A percentile compares a stretch with the other conserved stretches of the same genome.
These are phyloP conservation scores for Paracanthobrama guichenoti DNA, from an alignment of 2,113 vertebrate genomes.

Conservation along the genomic window DNA sequence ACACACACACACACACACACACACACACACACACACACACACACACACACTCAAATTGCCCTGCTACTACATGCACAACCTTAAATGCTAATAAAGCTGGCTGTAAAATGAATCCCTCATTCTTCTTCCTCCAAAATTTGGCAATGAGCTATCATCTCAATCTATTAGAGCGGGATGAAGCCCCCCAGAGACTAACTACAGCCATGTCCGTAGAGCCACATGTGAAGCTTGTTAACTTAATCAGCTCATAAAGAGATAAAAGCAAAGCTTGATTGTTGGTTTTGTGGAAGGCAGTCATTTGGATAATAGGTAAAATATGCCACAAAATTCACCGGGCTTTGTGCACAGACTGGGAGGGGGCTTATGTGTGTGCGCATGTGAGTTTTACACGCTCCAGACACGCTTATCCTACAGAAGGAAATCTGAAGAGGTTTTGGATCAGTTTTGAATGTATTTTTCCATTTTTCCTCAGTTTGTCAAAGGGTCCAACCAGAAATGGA, in stretches of 20 bases:
- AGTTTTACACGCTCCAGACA: constrained; percentile 68
- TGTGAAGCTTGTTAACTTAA: constrained; percentile 81
- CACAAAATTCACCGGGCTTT: constrained; percentile 63
- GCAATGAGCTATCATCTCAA: constrained; percentile 54
- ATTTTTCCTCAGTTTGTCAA: constrained; percentile 66
- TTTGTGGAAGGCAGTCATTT: constrained; percentile 81
- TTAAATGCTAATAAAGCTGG: constrained; percentile 50
- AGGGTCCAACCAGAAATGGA: constrained; percentile 63
- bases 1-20: constrained; percentile 41
- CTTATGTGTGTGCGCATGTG: constrained; percentile 45
- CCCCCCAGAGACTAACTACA: constrained; percentile 51
- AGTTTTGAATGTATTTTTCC: constrained; percentile 61
- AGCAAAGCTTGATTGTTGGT: constrained; percentile 75
- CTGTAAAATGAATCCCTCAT: constrained; percentile 38
- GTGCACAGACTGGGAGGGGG: constrained; percentile 50
- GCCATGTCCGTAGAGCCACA: constrained; percentile 61
- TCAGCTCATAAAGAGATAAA: constrained; percentile 82
- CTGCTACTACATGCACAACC: constrained; percentile 20
- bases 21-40: constrained; percentile 52
- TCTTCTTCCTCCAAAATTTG: constrained; percentile 46
- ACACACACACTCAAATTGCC: constrained; percentile 29
- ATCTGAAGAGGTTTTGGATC: constrained; percentile 62
- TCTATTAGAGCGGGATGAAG: constrained; percentile 56
- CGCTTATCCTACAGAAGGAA: constrained; percentile 49
- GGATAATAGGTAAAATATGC: constrained; percentile 81